These are phyloP conservation scores for Sorex maritimensis DNA, from an alignment of 2,797 vertebrate genomes.

Conservation along the genomic window DNA sequence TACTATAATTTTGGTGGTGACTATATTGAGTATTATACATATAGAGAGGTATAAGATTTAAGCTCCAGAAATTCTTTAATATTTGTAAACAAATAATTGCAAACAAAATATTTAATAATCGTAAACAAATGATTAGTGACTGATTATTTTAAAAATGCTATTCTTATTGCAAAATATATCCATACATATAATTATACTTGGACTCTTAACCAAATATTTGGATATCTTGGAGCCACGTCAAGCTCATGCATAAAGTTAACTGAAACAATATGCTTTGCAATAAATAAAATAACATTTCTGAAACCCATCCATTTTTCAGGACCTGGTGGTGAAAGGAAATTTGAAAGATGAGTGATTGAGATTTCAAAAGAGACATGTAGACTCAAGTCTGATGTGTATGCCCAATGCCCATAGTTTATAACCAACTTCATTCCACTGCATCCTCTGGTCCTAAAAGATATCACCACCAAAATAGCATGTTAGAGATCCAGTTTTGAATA, in stretches of 20 bases:
- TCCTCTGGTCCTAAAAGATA: neutral
- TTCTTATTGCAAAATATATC: neutral
- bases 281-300: neutral
- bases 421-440: neutral
- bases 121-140: too few species aligned
- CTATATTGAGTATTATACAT: too few species aligned
- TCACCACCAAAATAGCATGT: neutral
- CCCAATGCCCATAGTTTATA: neutral
- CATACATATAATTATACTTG: neutral
- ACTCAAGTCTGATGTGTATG: neutral
- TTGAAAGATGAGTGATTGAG: neutral
- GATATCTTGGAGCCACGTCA: neutral
- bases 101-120: too few species aligned
- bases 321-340: neutral
- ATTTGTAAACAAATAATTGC: too few species aligned
- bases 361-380: neutral
- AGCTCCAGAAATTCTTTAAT: too few species aligned
- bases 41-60: too few species aligned
- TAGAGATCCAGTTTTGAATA: neutral
- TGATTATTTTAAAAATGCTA: neutral
- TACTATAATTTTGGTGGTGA: too few species aligned
- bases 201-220: neutral
- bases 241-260: neutral
- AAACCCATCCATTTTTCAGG: neutral
- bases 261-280: neutral